Conservation (phyloP, 2,113 vertebrate species). For the Neotoma lepida region DNA sequence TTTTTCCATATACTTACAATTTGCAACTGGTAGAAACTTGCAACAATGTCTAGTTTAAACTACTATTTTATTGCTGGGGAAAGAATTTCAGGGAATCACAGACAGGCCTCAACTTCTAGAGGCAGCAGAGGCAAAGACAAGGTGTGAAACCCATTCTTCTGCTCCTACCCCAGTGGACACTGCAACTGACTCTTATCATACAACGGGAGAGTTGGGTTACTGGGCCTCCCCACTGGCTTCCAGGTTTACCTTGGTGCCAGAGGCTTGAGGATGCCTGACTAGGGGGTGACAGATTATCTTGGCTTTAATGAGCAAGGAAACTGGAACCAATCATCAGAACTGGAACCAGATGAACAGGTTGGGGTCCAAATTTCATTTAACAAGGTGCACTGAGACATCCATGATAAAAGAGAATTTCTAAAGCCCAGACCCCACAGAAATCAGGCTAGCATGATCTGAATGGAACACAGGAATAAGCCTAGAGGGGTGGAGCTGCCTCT, state of each 20-base stretch:
- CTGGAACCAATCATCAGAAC: constrained; percentile 78
- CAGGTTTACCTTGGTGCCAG: constrained; percentile 75
- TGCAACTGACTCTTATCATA: constrained; percentile 17
- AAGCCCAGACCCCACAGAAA: constrained; percentile 81
- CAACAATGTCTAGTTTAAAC: constrained; percentile 30
- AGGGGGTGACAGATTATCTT: constrained; percentile 76
- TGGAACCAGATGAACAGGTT: constrained; percentile 74
- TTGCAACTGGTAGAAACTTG: constrained; percentile 3
- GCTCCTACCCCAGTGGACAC: constrained; percentile 18
- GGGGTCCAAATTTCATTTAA: constrained; percentile 77
- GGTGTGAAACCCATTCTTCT: neutral
- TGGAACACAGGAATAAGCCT: constrained; percentile 79
- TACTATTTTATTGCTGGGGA: constrained; percentile 13
- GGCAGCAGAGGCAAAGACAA: neutral
- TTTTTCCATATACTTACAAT: constrained; percentile 10
- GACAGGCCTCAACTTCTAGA: neutral
- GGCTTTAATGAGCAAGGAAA: constrained; percentile 79
- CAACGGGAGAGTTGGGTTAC: constrained; percentile 19
- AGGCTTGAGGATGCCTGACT: constrained; percentile 73
- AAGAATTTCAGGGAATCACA: constrained; percentile 44
- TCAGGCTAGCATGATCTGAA: constrained; percentile 69
- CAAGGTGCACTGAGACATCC: constrained; percentile 80
- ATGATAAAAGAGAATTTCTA: constrained; percentile 75
- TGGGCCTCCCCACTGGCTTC: constrained; percentile 39
- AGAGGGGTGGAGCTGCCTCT: constrained; percentile 72